phyloP scores from a whole-genome alignment of 2,888 invertebrate species.

The Drosophila yooni region DNA sequence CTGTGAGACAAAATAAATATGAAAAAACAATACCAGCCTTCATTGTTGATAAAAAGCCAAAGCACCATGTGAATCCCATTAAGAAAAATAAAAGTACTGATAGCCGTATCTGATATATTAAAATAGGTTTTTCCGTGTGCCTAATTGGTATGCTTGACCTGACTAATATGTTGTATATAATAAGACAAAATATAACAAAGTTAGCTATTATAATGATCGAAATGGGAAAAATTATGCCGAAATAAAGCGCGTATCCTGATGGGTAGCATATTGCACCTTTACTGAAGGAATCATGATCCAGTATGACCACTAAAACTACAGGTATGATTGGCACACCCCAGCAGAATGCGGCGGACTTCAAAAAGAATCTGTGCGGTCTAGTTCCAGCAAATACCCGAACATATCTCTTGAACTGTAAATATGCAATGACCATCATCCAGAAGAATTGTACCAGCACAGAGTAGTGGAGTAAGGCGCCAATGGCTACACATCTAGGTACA shows the following conservation, averaged over 20 bases:
- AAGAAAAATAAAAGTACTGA: constrained; percentile 87
- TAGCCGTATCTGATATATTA: constrained; percentile 86
- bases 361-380: constrained; percentile 87
- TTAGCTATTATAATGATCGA: constrained; percentile 86
- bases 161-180: constrained; percentile 86
- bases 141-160: constrained; percentile 86
- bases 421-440: constrained; percentile 90
- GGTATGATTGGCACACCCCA: constrained; percentile 88
- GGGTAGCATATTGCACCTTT: constrained; percentile 86
- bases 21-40: constrained; percentile 86
- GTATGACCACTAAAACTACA: constrained; percentile 85
- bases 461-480: constrained; percentile 88
- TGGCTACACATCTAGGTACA: constrained; percentile 86
- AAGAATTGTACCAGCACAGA: constrained; percentile 89
- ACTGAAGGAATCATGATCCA: constrained; percentile 86
- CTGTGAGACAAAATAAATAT: constrained; percentile 87
- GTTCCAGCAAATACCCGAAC: constrained; percentile 87
- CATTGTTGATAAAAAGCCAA: constrained; percentile 86
- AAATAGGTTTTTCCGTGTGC: constrained; percentile 68
- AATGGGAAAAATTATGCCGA: constrained; percentile 86
- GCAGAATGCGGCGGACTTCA: constrained; percentile 88
- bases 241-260: constrained; percentile 85
- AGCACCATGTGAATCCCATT: constrained; percentile 88
- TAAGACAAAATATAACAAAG: constrained; percentile 86
- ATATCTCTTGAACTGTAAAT: constrained; percentile 89